phyloP scores from a whole-genome alignment of 1,140 invertebrate species.

The Ips nitidus region DNA sequence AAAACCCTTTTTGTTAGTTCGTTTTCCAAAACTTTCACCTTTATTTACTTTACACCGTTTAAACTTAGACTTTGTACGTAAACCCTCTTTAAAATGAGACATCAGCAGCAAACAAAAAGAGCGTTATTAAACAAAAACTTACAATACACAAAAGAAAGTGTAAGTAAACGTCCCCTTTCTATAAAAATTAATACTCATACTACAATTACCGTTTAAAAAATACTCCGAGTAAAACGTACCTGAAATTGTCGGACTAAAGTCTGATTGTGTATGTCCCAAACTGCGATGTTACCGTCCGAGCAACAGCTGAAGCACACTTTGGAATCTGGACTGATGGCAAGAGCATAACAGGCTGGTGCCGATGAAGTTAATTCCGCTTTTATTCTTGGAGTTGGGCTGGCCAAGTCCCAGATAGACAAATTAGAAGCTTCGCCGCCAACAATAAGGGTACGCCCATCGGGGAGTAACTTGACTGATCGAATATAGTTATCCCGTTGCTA shows the following conservation, averaged over 20 bases:
- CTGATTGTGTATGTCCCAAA: conserved; percentile 96
- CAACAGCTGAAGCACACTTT: conserved; percentile 97
- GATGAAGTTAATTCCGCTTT: conserved; percentile 93
- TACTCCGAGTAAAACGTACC: conserved; percentile 51
- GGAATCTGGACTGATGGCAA: conserved; percentile 87
- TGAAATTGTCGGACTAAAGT: conserved; percentile 89
- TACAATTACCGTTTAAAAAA: no score
- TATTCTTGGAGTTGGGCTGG: conserved; percentile 82
- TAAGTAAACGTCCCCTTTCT: no score
- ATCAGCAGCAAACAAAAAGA: no score
- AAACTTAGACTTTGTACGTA: no score
- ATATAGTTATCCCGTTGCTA: conserved; percentile 87
- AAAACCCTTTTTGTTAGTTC: no score
- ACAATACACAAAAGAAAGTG: no score
- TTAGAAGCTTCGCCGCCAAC: conserved; percentile 91
- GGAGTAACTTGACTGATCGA: conserved; percentile 84
- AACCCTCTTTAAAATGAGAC: no score
- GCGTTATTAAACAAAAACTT: no score
- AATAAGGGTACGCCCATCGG: conserved; percentile 87
- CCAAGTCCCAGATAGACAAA: conserved; percentile 88
- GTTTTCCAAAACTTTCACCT: no score
- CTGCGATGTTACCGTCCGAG: conserved; percentile 95
- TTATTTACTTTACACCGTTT: no score
- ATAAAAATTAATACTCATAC: no score
- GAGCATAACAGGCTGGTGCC: conserved; percentile 88